Base-by-base conservation (phyloP, 2,888 invertebrate genomes). In the Macrophya alboannulata region DNA sequence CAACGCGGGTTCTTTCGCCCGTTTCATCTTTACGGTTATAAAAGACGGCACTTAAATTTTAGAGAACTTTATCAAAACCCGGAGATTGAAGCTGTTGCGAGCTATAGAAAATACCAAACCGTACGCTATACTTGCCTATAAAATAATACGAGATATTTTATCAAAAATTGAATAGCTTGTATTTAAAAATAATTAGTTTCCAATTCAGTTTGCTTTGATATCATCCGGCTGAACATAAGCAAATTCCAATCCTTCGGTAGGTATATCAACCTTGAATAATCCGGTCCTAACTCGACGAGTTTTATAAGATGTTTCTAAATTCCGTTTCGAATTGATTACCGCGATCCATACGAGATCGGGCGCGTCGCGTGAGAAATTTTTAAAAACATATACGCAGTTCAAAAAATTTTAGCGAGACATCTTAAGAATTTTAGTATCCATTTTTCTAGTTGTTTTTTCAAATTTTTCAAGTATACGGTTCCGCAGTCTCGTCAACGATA, bases 21-120 rank as follows among this genome's bases (percentile, higher is more conserved):
- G 74, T 74, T 55, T 45, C 12, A 74, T 74, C 74, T 74, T 74
- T 74, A 74, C 74, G 74, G 74, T 74, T 74, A 74, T 74, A 74
- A 74, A 74, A 9, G 40, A 12, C 43, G 45, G 74, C n/a, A 43
- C 43, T 68, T 74, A 45, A 45, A 74, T 45, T 74, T 74, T 74
- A 10, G 45, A 45, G 45, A 45, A 74, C 25, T 74, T 74, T 74
- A 74, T 74, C 37, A 17, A 25, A 4, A 37, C 68, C 17, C 4
- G 25, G 1, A 10, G 12, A 17, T 17, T 17, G n/a, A n/a, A n/a
- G 55, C n/a, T 55, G n/a, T 55, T n/a, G 8, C 8, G n/a, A 6
- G 17, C n/a, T 55, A n/a, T n/a, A 6, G 1, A 55, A 55, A 55
- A 9, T 43, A 43, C 43, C 43, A 9, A 43, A 43, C 43, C 5